Base-by-base conservation (phyloP, 2,113 vertebrate genomes). In the Ochotona curzoniae region DNA sequence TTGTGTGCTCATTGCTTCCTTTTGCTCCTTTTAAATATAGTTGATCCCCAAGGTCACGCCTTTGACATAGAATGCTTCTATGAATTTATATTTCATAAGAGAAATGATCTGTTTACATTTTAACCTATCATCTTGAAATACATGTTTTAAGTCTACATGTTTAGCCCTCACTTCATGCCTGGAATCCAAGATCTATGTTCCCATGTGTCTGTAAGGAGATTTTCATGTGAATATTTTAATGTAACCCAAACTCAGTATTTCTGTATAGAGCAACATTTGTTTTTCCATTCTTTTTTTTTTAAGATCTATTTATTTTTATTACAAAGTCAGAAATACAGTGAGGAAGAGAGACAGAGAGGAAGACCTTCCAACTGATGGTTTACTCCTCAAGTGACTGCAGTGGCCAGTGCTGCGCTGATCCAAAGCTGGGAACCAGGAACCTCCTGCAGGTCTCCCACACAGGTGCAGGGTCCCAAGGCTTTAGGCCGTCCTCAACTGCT, bases 151-250 rank as follows among this genome's bases (percentile, higher is more conserved):
- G 64, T 87, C 21, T 95, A 47, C 10, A 70, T 80, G 69, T n/a
- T 32, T 70, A 82, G 30, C 35, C 54, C 63, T 92, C 17, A 69
- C 26, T 70, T 93, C 74, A 10, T 7, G 74, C 38, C 60, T 86
- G 44, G 18, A 74, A 3, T 71, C 87, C 64, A 64, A 44, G 18
- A 32, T 82, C 12, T 15, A 5, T 78, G n/a, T 87, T 69, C 61
- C 63, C 8, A 78, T 83, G 20, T 51, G 44, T 78, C 51, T 83
- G 70, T 90, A 51, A 89, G 18, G 74, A 64, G 20, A 81, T 44
- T 89, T 89, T 81, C n/a, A 75, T 93, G 47, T 86, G 69, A 15
- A 25, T 86, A 54, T 86, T 60, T 86, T 81, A 93, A 18, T 86
- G 4, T 69, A 89, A 71, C 9, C 3, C n/a, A 38, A 69, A 28